A percentile compares a stretch with the other conserved stretches of the same genome.
Conservation (phyloP, 2,888 invertebrate species). For the Suillia variegata region DNA sequence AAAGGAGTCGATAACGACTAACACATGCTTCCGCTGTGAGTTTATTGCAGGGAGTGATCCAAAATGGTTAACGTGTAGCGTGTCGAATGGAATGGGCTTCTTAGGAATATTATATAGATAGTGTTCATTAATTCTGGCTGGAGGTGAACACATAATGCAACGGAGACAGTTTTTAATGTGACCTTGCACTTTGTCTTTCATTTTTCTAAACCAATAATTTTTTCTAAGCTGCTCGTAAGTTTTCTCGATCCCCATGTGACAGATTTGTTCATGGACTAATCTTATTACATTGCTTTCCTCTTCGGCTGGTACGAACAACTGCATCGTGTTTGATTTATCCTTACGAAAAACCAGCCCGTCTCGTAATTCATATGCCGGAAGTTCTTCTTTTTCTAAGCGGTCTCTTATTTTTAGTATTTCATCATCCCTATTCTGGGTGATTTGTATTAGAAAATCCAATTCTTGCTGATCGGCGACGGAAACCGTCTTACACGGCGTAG, state of each 20-base stretch:
- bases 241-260: slow-evolving; percentile 47
- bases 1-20: slow-evolving; percentile 9
- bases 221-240: slow-evolving; percentile 33
- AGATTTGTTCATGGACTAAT: slow-evolving; percentile 38
- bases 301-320: slow-evolving; percentile 30
- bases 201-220: slow-evolving; percentile 48
- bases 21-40: slow-evolving; percentile 8
- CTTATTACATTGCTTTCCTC: slow-evolving; percentile 38
- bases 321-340: slow-evolving; percentile 14
- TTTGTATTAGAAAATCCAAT: slow-evolving; percentile 24
- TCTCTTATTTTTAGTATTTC: slow-evolving; percentile 30
- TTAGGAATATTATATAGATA: slow-evolving; percentile 6
- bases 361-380: slow-evolving; percentile 22
- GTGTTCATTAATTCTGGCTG: slow-evolving; percentile 31
- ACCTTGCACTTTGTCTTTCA: slow-evolving; percentile 29
- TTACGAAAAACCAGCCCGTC: slow-evolving; percentile 28
- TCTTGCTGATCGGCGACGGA: slow-evolving; percentile 20
- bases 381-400: slow-evolving; percentile 26
- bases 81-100: slow-evolving; percentile 14
- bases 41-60: slow-evolving; percentile 7
- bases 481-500: slow-evolving; percentile 17
- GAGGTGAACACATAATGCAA: slow-evolving; percentile 21
- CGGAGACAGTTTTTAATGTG: slow-evolving; percentile 25
- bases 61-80: slow-evolving; percentile 18
- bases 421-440: slow-evolving; percentile 29